Evolutionary conservation across 2,797 vertebrate genomes (phyloP).

Genomic region (Chrysocyon brachyurus): DNA sequence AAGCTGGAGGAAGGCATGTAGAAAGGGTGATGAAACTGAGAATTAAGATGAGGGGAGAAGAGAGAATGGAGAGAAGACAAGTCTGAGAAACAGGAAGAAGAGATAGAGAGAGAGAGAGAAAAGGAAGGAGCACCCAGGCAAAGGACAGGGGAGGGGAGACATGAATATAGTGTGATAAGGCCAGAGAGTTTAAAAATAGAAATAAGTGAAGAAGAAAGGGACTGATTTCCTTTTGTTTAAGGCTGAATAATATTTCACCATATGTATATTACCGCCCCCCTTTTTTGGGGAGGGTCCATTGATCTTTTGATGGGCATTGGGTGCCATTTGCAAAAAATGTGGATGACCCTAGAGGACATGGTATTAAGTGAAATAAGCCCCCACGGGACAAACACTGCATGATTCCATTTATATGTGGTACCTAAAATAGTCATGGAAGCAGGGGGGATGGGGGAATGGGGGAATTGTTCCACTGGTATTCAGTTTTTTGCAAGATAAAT

Average conservation of each 20-base stretch:
- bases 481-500: background rate
- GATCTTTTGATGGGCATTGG: background rate
- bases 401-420: background rate
- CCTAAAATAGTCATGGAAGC: background rate
- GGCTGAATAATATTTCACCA: no score
- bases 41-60: background rate
- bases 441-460: background rate
- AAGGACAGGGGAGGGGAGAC: background rate
- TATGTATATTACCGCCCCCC: no score
- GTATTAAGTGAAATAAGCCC: background rate
- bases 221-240: background rate
- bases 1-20: background rate
- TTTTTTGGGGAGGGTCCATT: background rate
- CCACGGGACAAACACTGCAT: background rate
- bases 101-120: background rate
- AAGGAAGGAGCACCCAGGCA: background rate
- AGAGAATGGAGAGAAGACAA: background rate
- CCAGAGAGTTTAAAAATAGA: background rate
- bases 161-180: accelerated
- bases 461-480: no score
- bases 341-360: background rate
- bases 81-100: background rate
- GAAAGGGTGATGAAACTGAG: background rate
- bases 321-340: background rate
- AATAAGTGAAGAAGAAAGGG: background rate